Conservation (phyloP, 2,113 vertebrate genomes). For the Pionites leucogaster region DNA sequence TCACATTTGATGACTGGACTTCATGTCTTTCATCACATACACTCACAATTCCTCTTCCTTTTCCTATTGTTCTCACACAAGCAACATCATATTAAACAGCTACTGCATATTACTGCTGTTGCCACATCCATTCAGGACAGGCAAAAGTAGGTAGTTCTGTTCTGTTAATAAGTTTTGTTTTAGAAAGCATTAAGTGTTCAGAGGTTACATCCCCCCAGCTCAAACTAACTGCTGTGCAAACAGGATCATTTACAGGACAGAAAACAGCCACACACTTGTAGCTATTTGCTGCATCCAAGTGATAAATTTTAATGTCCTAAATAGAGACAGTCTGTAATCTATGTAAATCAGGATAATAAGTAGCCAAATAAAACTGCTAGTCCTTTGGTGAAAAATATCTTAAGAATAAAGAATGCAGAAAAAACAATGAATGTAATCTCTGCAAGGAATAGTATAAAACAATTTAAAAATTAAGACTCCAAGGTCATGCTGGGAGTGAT, state of each 20-base stretch:
- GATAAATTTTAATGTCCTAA: slow-evolving; percentile 37
- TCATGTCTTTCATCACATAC: background rate
- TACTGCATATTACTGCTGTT: background rate
- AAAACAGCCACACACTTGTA: background rate
- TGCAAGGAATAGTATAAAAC: slow-evolving; percentile 28
- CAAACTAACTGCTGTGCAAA: background rate
- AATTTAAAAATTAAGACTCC: slow-evolving; percentile 53
- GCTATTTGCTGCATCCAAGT: slow-evolving; percentile 4
- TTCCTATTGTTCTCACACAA: background rate
- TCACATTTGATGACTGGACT: background rate
- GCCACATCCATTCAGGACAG: background rate
- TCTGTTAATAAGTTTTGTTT: background rate
- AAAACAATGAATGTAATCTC: slow-evolving; percentile 35
- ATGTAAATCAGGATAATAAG: slow-evolving; percentile 41
- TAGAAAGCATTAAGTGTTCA: background rate
- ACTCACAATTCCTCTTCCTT: background rate
- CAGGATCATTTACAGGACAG: slow-evolving; percentile 18
- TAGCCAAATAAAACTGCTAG: background rate
- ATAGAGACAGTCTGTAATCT: slow-evolving; percentile 8
- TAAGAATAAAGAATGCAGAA: background rate
- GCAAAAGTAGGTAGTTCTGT: background rate
- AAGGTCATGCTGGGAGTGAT: slow-evolving; percentile 17
- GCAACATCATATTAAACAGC: background rate
- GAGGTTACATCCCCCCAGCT: background rate
- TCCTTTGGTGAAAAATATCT: slow-evolving; percentile 25